Evolutionary conservation across 2,888 invertebrate genomes (phyloP).

Genomic region (Noctua comes): DNA sequence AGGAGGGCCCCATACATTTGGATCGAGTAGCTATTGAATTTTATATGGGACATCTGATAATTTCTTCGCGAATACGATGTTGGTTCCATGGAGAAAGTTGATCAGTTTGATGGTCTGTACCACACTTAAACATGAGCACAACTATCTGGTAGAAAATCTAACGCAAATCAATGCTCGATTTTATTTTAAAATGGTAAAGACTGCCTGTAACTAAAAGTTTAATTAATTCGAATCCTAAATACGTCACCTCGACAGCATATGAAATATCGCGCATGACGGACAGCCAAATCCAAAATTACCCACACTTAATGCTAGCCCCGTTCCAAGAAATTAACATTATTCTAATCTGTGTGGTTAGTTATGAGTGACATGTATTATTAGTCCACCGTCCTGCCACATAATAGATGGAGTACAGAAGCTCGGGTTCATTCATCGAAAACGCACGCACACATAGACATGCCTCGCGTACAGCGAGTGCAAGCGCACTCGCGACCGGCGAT

Average conservation of each 20-base stretch:
- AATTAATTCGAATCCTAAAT: conserved; percentile 13
- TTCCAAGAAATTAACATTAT: conserved; percentile 35
- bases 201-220: conserved; percentile 4
- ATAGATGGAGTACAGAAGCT: conserved; percentile 11
- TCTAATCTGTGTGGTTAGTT: conserved; percentile 48
- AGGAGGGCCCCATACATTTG: not conserved
- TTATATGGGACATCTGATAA: not conserved
- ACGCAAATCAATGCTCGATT: too few species aligned
- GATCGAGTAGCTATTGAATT: not conserved
- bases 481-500: not conserved
- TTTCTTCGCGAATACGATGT: not conserved
- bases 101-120: not conserved
- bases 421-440: not conserved
- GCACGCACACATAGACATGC: not conserved
- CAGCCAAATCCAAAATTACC: conserved; percentile 48
- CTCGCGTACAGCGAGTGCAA: not conserved
- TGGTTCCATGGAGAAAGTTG: not conserved
- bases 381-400: conserved; percentile 42
- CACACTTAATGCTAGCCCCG: conserved; percentile 25
- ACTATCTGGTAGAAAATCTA: too few species aligned
- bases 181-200: not conserved
- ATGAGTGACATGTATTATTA: conserved; percentile 58
- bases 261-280: conserved; percentile 17
- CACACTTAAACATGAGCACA: not conserved
- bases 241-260: conserved; percentile 26